These are phyloP conservation scores for Spilarctia lutea DNA, from an alignment of 2,888 invertebrate genomes.

Conservation along the genomic window DNA sequence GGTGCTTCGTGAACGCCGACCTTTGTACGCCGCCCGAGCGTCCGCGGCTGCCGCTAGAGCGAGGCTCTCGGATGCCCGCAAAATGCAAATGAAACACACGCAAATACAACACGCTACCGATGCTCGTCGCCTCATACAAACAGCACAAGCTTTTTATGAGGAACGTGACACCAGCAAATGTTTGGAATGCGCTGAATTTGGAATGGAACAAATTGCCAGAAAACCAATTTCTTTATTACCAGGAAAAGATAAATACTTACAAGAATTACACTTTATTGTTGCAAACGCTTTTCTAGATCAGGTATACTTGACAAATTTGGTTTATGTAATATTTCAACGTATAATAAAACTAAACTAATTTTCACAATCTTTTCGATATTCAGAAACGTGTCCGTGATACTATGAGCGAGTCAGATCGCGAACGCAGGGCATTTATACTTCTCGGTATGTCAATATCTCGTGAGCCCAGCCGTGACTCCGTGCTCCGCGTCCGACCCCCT, in stretches of 20 bases:
- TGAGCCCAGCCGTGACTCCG: constrained; percentile 78
- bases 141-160: constrained; percentile 60
- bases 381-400: constrained; percentile 73
- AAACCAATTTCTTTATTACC: constrained; percentile 70
- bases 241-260: constrained; percentile 74
- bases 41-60: constrained; percentile 67
- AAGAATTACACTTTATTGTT: constrained; percentile 71
- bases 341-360: constrained; percentile 47
- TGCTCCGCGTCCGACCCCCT: constrained; percentile 72
- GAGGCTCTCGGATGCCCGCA: constrained; percentile 68
- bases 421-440: constrained; percentile 77
- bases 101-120: constrained; percentile 72
- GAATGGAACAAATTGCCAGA: constrained; percentile 75
- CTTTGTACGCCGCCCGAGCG: constrained; percentile 75
- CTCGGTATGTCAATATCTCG: constrained; percentile 77
- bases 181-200: constrained; percentile 76
- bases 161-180: constrained; percentile 73
- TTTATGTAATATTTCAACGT: not conserved
- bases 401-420: constrained; percentile 78
- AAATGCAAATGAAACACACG: constrained; percentile 66
- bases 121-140: constrained; percentile 69
- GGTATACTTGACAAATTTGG: constrained; percentile 53
- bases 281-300: constrained; percentile 77
- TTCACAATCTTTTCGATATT: constrained; percentile 52
- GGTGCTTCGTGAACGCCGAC: constrained; percentile 75